Percentiles rank a stretch among this genome's conserved stretches.
Evolutionary conservation across 2,113 vertebrate genomes (phyloP).

Genomic region (Axis porcinus): DNA sequence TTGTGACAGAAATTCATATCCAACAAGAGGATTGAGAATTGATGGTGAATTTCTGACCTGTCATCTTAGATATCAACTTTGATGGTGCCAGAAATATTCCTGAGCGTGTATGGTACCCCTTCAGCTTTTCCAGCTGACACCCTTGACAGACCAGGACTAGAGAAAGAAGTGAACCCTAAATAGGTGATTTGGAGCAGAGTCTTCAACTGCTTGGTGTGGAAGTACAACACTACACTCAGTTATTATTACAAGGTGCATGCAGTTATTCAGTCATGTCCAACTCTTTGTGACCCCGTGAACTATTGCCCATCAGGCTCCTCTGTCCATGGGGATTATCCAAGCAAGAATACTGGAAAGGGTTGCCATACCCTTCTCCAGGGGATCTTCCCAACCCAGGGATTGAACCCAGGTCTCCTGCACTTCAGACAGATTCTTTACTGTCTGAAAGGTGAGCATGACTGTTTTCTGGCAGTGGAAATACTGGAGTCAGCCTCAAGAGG

Average conservation of each 20-base stretch:
- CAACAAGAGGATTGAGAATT: not conserved
- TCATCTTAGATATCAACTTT: conserved; percentile 35
- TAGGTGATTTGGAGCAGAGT: conserved; percentile 69
- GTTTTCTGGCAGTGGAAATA: conserved; percentile 65
- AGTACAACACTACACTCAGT: conserved; percentile 74
- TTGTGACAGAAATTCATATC: not conserved
- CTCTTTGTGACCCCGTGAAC: not conserved
- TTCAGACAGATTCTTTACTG: not conserved
- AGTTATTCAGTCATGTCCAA: not conserved
- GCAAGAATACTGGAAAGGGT: not conserved
- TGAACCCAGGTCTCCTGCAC: not conserved
- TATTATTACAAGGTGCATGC: conserved; percentile 35
- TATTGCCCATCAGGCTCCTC: not conserved
- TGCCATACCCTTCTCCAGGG: not conserved
- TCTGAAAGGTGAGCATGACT: conserved; percentile 65
- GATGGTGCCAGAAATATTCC: conserved; percentile 58
- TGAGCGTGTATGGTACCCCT: conserved; percentile 80
- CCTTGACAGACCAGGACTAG: conserved; percentile 80
- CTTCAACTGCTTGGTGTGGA: conserved; percentile 74
- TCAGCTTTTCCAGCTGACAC: conserved; percentile 83
- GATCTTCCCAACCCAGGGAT: not conserved
- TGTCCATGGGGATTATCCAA: not conserved
- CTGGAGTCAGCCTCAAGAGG: conserved; percentile 78
- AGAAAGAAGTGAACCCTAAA: conserved; percentile 74
- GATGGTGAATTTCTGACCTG: not conserved